phyloP scores from a whole-genome alignment of 2,888 invertebrate species.

The Empis livida region DNA sequence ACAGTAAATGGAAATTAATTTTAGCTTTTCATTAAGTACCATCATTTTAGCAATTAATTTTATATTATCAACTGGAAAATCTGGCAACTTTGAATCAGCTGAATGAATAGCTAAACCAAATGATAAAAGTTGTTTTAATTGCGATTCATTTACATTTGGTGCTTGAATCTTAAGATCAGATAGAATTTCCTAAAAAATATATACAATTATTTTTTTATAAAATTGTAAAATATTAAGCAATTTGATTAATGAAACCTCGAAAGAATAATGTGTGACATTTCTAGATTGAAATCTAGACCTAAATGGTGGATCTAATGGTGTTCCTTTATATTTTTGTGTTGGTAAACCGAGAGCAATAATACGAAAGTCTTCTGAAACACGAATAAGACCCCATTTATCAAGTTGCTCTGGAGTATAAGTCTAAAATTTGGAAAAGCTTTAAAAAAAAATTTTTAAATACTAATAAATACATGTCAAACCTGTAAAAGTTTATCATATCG shows the following conservation, averaged over 20 bases:
- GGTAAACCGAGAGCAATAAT: conserved; percentile 88
- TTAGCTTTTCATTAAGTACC: conserved; percentile 18
- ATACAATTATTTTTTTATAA: neutral
- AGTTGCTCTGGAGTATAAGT: conserved; percentile 68
- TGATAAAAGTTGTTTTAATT: conserved; percentile 42
- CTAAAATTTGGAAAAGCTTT: conserved; percentile 33
- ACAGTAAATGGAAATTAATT: too few relatives aligned
- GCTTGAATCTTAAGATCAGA: conserved; percentile 37
- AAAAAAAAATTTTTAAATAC: neutral
- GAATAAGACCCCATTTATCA: conserved; percentile 73
- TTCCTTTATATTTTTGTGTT: conserved; percentile 76
- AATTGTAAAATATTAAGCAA: neutral
- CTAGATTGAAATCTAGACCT: conserved; percentile 90
- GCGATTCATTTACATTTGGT: conserved; percentile 39
- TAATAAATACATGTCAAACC: conserved; percentile 39
- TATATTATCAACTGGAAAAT: conserved; percentile 81
- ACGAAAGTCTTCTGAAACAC: conserved; percentile 85
- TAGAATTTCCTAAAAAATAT: conserved; percentile 43
- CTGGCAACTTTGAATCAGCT: conserved; percentile 64
- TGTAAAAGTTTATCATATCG: conserved; percentile 81
- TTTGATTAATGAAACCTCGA: conserved; percentile 13
- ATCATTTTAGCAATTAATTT: conserved; percentile 41
- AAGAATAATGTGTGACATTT: conserved; percentile 47
- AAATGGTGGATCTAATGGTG: conserved; percentile 90
- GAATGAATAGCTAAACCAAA: conserved; percentile 68